Percentiles rank a stretch among this genome's conserved stretches.
Evolutionary conservation across 2,888 invertebrate genomes (phyloP).

Genomic region (Alcis repandata): DNA sequence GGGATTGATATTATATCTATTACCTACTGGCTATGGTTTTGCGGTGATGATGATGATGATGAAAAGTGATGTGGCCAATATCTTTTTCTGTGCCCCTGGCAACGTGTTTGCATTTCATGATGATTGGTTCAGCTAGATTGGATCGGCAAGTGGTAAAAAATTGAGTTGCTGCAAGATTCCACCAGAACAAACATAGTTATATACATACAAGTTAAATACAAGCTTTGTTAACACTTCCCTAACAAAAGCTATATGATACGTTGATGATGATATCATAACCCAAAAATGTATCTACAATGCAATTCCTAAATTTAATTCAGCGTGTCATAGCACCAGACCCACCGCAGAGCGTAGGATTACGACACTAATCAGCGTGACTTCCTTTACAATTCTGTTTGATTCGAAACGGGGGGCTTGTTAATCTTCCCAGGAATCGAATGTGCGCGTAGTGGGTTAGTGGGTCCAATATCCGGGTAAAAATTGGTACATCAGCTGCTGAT

Average conservation of each 20-base stretch:
- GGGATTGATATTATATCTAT: too few species aligned
- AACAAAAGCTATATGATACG: not conserved
- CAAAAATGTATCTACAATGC: not conserved
- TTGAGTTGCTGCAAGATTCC: too few species aligned
- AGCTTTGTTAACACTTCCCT: not conserved
- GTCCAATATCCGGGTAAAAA: conserved; percentile 7
- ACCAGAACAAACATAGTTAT: too few species aligned
- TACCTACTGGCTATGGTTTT: too few species aligned
- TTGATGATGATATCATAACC: not conserved
- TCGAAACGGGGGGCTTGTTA: conserved; percentile 64
- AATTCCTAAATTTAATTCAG: conserved; percentile 18
- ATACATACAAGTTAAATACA: too few species aligned
- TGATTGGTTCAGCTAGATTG: too few species aligned
- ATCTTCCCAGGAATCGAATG: conserved; percentile 62
- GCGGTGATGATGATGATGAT: too few species aligned
- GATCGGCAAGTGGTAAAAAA: too few species aligned
- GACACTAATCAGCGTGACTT: conserved; percentile 64
- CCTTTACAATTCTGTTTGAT: conserved; percentile 61
- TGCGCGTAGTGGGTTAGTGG: conserved; percentile 51
- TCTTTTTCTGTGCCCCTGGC: too few species aligned
- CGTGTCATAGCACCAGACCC: conserved; percentile 55
- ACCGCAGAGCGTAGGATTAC: conserved; percentile 61
- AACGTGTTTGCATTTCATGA: too few species aligned
- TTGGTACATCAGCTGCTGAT: not conserved
- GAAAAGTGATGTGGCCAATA: too few species aligned